Evolutionary conservation across 2,888 invertebrate species (phyloP).

Genomic region (Aleiodes testaceus): DNA sequence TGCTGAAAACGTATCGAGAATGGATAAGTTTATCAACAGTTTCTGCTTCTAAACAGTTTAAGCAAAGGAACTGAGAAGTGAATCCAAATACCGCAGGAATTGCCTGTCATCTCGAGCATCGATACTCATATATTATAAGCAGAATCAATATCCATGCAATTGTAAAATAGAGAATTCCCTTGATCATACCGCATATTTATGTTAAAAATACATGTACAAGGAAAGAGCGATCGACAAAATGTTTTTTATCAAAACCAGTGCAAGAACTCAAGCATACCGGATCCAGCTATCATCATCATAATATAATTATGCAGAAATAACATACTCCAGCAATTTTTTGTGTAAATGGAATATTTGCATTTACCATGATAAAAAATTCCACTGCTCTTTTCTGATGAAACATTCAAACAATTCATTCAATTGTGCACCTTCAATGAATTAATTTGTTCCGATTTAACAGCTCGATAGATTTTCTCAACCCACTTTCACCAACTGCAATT

Average conservation of each 20-base stretch:
- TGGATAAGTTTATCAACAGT: slow-evolving; percentile 13
- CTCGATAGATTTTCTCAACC: slow-evolving; percentile 25
- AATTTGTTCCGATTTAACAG: neutral
- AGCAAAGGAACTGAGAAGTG: neutral
- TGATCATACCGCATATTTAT: too few species aligned
- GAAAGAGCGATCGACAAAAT: too few species aligned
- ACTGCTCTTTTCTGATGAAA: slow-evolving; percentile 10
- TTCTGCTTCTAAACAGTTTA: slow-evolving; percentile 18
- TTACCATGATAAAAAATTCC: slow-evolving; percentile 24
- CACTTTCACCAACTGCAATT: slow-evolving; percentile 24
- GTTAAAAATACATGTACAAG: too few species aligned
- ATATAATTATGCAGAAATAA: too few species aligned
- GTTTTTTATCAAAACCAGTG: too few species aligned
- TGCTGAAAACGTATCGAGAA: slow-evolving; percentile 9
- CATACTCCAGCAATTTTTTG: neutral
- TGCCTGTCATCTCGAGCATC: too few species aligned
- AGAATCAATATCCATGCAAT: too few species aligned
- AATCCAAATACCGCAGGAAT: neutral
- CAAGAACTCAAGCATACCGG: too few species aligned
- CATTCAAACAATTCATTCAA: neutral
- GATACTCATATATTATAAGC: too few species aligned
- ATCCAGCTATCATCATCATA: too few species aligned
- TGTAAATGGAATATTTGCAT: neutral
- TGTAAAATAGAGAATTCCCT: too few species aligned
- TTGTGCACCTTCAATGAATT: neutral